Conservation (phyloP, 2,113 vertebrate genomes). For the Myotis yumanensis region DNA sequence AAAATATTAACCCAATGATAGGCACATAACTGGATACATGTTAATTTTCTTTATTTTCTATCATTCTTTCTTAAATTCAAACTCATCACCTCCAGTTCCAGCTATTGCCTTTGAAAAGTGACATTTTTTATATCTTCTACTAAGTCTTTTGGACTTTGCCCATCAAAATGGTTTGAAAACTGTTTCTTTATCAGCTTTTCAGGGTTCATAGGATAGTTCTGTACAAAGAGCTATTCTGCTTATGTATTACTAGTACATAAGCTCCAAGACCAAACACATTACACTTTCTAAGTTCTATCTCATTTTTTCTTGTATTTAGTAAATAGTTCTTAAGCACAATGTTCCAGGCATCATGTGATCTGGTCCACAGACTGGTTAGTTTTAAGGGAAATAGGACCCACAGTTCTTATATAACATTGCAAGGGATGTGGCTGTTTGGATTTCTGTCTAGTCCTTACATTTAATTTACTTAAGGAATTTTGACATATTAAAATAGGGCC, state of each 20-base stretch:
- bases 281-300: background rate
- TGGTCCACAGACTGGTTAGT: background rate
- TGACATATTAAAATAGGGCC: background rate
- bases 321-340: background rate
- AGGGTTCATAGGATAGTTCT: background rate
- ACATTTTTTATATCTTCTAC: background rate
- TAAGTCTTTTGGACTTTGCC: background rate
- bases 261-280: background rate
- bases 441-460: background rate
- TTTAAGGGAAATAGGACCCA: background rate
- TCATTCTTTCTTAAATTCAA: background rate
- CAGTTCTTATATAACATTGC: background rate
- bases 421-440: background rate
- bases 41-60: background rate
- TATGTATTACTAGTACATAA: background rate
- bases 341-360: background rate
- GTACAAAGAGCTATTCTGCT: background rate
- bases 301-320: background rate
- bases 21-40: background rate
- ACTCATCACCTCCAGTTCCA: background rate
- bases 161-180: background rate
- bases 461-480: background rate
- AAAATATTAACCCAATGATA: background rate
- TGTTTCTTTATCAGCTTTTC: constrained; percentile 1
- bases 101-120: background rate